phyloP scores from a whole-genome alignment of 2,797 vertebrate genomes.

The Smutsia gigantea region DNA sequence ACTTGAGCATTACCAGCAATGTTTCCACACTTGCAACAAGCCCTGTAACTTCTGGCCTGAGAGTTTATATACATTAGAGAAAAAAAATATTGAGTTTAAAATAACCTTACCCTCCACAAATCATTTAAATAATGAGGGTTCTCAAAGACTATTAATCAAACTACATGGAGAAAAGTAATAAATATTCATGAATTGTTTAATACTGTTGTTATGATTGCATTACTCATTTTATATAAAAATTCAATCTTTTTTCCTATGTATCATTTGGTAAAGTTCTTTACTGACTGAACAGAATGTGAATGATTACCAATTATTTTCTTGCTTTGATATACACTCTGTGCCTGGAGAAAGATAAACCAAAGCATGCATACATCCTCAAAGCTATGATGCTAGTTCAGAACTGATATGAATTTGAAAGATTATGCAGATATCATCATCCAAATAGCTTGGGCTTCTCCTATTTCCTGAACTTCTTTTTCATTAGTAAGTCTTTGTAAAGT shows the following conservation, averaged over 20 bases:
- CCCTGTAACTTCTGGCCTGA: neutral
- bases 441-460: constrained; percentile 46
- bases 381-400: constrained; percentile 59
- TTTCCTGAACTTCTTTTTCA: constrained; percentile 61
- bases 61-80: constrained; percentile 67
- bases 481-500: constrained; percentile 73
- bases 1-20: neutral
- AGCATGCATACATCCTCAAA: neutral
- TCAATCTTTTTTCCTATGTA: constrained; percentile 40
- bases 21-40: constrained; percentile 48
- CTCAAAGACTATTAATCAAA: constrained; percentile 79
- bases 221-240: constrained; percentile 71
- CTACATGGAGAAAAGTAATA: constrained; percentile 63
- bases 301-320: constrained; percentile 73
- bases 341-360: constrained; percentile 53
- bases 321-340: constrained; percentile 50
- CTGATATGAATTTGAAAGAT: constrained; percentile 61
- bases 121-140: constrained; percentile 80
- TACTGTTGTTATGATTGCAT: constrained; percentile 60
- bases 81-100: constrained; percentile 79
- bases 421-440: constrained; percentile 53
- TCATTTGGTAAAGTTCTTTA: constrained; percentile 57
- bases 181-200: constrained; percentile 80
- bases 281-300: constrained; percentile 44
- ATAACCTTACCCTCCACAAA: constrained; percentile 61